Percentiles rank a stretch among this genome's conserved stretches.
phyloP scores from a whole-genome alignment of 2,797 vertebrate genomes.

The Tympanoctomys barrerae region DNA sequence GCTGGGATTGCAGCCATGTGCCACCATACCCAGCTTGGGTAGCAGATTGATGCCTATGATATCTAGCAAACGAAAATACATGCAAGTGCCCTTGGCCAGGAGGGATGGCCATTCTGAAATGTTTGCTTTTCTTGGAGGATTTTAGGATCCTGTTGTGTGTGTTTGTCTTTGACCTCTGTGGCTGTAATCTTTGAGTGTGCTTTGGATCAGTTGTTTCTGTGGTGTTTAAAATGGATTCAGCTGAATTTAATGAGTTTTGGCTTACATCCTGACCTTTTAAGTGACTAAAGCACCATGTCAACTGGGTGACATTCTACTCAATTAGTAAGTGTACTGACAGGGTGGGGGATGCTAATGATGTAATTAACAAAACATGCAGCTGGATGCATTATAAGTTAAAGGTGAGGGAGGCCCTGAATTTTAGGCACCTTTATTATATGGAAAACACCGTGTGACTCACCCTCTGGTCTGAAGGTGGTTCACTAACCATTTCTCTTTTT shows the following conservation, averaged over 20 bases:
- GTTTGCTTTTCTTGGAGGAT: not conserved
- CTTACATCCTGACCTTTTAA: not conserved
- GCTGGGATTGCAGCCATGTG: too few species aligned
- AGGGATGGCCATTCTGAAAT: too few species aligned
- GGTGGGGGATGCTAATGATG: not conserved
- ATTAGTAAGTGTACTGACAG: not conserved
- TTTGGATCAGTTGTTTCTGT: not conserved
- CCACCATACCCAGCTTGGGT: not conserved
- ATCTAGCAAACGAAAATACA: not conserved
- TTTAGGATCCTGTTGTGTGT: not conserved
- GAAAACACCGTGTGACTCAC: not conserved
- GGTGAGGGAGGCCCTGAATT: not conserved
- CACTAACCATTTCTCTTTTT: not conserved
- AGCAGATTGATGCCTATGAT: not conserved
- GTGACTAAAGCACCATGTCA: not conserved
- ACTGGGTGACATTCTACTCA: not conserved
- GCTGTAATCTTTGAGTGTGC: not conserved
- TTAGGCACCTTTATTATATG: fast-evolving
- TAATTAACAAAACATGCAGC: not conserved
- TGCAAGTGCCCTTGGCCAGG: not conserved
- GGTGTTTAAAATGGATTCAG: not conserved
- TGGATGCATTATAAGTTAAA: not conserved
- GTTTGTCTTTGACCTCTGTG: not conserved
- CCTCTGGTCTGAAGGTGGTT: not conserved
- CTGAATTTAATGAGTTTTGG: not conserved